Evolutionary conservation across 2,888 invertebrate species (phyloP), one percentile per base, ranked within the genome.

Genomic region (Tipula helvola): DNA sequence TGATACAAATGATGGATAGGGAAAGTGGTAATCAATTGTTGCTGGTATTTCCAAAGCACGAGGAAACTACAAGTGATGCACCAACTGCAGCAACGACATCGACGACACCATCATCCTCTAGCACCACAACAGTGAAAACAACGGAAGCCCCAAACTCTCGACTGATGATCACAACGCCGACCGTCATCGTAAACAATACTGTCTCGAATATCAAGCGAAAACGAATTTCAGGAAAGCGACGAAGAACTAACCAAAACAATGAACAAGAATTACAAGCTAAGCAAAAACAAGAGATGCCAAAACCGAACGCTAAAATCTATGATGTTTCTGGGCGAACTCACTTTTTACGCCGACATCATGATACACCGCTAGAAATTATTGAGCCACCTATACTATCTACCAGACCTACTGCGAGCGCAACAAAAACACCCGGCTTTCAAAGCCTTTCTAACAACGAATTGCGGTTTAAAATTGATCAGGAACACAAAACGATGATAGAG

Each of bases 401-500:
- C 2, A 28, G 28, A 2, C 28, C 28, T 41, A 28, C 7, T 4
- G 13, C 44, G 3, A 1, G 2, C 12, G 28, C 41, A 36, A 36
- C 28, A n/a, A 36, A 36, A 2, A 5, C 0, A 12, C 13, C 52
- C 8, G 16, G 5, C n/a, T n/a, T n/a, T 36, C 3, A 3, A n/a
- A 36, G 7, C 8, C 36, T 7, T 8, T 3, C 47, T 10, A 39
- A 57, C 18, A 3, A 10, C 10, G 10, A 36, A 44, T 13, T 47
- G 10, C 36, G 28, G 47, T 12, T 10, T 1, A 36, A n/a, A 36
- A 16, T 86, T 10, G 86, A 86, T 47, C n/a, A 12, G 13, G 83
- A 86, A 8, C 86, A 86, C 16, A 83, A 84, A n/a, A 13, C 39
- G n/a, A 86, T 86, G 86, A 84, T 86, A 10, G 47, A 84, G 13